These are phyloP conservation scores for Hydropotes inermis DNA, from an alignment of 2,113 vertebrate genomes.

Conservation along the genomic window DNA sequence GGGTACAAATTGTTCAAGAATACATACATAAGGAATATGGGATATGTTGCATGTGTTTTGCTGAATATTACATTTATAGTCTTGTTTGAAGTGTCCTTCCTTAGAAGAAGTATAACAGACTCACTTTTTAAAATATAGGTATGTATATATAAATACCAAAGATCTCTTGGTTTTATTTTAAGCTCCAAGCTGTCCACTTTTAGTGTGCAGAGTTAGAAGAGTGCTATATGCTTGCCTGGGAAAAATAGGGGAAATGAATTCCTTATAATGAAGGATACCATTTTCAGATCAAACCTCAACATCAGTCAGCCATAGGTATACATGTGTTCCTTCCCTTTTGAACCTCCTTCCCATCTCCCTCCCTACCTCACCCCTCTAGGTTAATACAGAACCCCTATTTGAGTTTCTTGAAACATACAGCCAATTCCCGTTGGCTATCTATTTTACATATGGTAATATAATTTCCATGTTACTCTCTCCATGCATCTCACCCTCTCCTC, in stretches of 20 bases:
- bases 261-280: background rate
- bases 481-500: background rate
- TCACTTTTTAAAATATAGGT: conserved; percentile 6
- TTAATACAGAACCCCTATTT: background rate
- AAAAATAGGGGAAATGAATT: background rate
- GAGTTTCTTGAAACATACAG: background rate
- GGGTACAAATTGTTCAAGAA: background rate
- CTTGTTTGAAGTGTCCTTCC: background rate
- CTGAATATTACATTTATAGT: background rate
- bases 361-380: background rate
- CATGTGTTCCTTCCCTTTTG: background rate
- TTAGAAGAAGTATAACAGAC: background rate
- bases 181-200: background rate
- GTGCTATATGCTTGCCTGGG: background rate
- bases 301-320: background rate
- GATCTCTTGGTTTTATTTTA: conserved; percentile 37
- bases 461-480: background rate
- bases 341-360: background rate
- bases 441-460: background rate
- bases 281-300: background rate
- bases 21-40: background rate
- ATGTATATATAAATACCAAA: background rate
- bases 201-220: background rate
- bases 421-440: background rate
- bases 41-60: background rate